Percentiles rank a stretch among this genome's conserved stretches.
Conservation (phyloP, 2,113 vertebrate species). For the Ictalurus furcatus region DNA sequence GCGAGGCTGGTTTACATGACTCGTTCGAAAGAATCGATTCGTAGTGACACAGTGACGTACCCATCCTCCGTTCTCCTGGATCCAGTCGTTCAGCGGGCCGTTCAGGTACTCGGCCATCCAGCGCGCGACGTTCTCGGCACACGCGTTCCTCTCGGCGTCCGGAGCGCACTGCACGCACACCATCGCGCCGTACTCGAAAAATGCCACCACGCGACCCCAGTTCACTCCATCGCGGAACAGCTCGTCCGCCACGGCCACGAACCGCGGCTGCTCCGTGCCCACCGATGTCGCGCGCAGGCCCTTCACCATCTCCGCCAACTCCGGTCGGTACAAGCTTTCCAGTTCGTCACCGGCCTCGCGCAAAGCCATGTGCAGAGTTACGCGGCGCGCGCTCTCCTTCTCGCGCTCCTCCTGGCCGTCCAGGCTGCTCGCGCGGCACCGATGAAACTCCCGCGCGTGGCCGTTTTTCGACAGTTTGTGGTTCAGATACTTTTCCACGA, state of each 20-base stretch:
- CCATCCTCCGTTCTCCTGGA: constrained; percentile 98
- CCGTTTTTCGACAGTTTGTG: constrained; percentile 76
- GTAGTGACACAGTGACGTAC: constrained; percentile 70
- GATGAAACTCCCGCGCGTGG: constrained; percentile 62
- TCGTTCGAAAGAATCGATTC: background rate
- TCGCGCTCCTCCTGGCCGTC: constrained; percentile 57
- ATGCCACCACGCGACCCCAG: constrained; percentile 97
- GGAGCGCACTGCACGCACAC: constrained; percentile 91
- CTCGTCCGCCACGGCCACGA: constrained; percentile 92
- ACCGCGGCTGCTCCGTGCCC: constrained; percentile 81
- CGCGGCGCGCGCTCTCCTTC: constrained; percentile 48
- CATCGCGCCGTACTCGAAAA: constrained; percentile 95
- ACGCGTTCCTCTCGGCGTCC: constrained; percentile 85
- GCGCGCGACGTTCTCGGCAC: constrained; percentile 87
- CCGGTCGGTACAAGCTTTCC: constrained; percentile 86
- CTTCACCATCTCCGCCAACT: constrained; percentile 92
- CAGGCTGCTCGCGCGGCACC: constrained; percentile 43
- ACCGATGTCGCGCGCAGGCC: constrained; percentile 84
- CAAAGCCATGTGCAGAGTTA: constrained; percentile 79
- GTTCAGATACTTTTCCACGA: constrained; percentile 75
- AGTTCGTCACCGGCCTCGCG: constrained; percentile 92
- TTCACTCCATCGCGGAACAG: constrained; percentile 97
- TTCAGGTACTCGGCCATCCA: constrained; percentile 99
- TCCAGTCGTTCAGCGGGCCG: constrained; percentile 90
- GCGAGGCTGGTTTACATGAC: background rate